These are phyloP conservation scores for Rhinatrema bivittatum DNA, from an alignment of 2,797 vertebrate genomes.

Conservation along the genomic window DNA sequence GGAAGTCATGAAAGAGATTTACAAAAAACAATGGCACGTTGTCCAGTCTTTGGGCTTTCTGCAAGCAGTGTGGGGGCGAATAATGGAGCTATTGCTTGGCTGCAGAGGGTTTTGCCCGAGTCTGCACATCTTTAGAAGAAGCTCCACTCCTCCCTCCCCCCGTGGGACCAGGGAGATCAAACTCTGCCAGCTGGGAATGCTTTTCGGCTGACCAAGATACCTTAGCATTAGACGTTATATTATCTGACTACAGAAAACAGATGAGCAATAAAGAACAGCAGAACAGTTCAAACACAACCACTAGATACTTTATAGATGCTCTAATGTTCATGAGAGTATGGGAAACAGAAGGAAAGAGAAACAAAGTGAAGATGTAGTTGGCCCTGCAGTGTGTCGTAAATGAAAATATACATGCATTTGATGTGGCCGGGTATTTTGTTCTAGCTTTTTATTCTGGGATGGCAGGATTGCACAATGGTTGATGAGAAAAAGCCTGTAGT, in stretches of 20 bases:
- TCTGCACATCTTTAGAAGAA: slow-evolving; percentile 31
- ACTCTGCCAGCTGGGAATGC: slow-evolving; percentile 6
- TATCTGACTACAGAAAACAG: too few relatives aligned
- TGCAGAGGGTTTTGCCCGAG: slow-evolving; percentile 37
- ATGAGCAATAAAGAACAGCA: too few relatives aligned
- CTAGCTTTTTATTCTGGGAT: neutral
- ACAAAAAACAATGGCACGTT: slow-evolving; percentile 56
- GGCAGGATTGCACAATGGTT: too few relatives aligned
- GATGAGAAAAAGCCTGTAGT: too few relatives aligned
- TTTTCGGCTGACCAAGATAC: slow-evolving; percentile 10
- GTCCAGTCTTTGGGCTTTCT: slow-evolving; percentile 56
- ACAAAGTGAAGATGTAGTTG: too few relatives aligned
- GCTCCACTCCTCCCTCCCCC: slow-evolving; percentile 3
- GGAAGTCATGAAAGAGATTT: slow-evolving; percentile 63
- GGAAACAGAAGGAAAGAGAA: neutral
- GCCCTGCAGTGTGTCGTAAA: too few relatives aligned
- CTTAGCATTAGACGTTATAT: too few relatives aligned
- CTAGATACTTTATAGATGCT: slow-evolving; percentile 7
- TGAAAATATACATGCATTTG: too few relatives aligned
- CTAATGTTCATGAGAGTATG: neutral
- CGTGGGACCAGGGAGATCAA: slow-evolving; percentile 24
- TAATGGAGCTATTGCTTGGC: slow-evolving; percentile 51
- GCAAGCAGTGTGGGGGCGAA: slow-evolving; percentile 47
- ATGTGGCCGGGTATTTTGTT: neutral
- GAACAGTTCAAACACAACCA: too few relatives aligned